Conservation (phyloP, 2,888 invertebrate species). For the Eupithecia insigniata region DNA sequence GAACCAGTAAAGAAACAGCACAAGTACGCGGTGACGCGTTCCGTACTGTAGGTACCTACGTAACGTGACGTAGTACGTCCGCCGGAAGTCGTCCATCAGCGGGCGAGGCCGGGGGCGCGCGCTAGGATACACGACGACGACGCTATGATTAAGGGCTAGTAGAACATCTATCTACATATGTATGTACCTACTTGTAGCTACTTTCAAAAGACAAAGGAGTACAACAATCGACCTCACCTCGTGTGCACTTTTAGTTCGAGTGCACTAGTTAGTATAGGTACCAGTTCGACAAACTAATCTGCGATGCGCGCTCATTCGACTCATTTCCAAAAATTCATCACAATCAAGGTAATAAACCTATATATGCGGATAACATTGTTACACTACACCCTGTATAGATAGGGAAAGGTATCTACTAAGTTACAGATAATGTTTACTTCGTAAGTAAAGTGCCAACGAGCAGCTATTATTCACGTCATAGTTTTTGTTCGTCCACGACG, state of each 20-base stretch:
- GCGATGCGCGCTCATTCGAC: too few species aligned
- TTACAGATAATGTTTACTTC: too few species aligned
- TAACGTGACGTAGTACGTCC: neutral
- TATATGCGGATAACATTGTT: too few species aligned
- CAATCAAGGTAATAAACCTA: too few species aligned
- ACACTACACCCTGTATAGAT: too few species aligned
- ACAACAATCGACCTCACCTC: too few species aligned
- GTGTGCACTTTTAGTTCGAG: too few species aligned
- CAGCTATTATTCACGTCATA: neutral
- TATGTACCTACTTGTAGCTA: neutral
- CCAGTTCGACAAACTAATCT: too few species aligned
- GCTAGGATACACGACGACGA: neutral
- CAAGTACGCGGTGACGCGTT: neutral
- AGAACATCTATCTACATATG: neutral
- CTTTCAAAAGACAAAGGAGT: neutral
- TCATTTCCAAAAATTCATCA: too few species aligned
- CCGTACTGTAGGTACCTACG: neutral
- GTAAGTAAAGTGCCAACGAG: constrained; percentile 3
- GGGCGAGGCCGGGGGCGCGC: neutral
- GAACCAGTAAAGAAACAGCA: neutral
- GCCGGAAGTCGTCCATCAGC: neutral
- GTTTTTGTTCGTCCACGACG: neutral
- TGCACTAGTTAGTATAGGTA: too few species aligned
- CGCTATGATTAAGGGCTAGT: neutral
- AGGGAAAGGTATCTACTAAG: too few species aligned